A percentile compares a stretch with the other conserved stretches of the same genome.
phyloP scores from a whole-genome alignment of 2,113 vertebrate genomes.

The Microtus montanus region DNA sequence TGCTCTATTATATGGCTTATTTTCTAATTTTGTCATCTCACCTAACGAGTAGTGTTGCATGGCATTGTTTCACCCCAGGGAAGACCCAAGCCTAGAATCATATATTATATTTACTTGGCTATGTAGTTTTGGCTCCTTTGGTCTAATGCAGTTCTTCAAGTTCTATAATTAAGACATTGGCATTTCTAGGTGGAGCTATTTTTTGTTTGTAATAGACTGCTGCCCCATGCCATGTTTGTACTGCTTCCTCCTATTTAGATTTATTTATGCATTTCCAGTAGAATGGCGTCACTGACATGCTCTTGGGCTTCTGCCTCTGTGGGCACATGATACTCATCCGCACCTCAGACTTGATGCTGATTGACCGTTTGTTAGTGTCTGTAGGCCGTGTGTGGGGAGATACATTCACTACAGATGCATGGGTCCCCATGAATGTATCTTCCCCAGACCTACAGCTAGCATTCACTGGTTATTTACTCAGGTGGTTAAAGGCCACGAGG shows the following conservation, averaged over 20 bases:
- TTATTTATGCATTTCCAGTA: background rate
- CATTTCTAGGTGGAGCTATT: background rate
- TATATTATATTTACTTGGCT: background rate
- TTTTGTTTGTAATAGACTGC: background rate
- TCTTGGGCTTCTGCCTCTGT: conserved; percentile 17
- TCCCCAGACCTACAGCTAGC: background rate
- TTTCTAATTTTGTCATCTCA: background rate
- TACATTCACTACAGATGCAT: background rate
- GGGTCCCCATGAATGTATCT: background rate
- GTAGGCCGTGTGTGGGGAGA: background rate
- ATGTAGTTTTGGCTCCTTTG: background rate
- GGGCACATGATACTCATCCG: background rate
- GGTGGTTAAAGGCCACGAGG: background rate
- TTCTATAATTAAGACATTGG: conserved; percentile 13
- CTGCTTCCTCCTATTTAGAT: background rate
- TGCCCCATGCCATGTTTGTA: background rate
- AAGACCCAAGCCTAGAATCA: background rate
- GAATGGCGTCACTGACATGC: background rate
- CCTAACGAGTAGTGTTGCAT: background rate
- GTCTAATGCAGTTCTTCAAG: background rate
- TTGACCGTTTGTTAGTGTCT: conserved; percentile 17
- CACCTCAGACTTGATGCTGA: conserved; percentile 15
- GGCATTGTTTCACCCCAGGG: background rate
- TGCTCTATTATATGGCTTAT: background rate
- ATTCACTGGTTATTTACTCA: background rate